Base-by-base conservation (phyloP, 1,140 invertebrate genomes). In the Protaetia brevitarsis region DNA sequence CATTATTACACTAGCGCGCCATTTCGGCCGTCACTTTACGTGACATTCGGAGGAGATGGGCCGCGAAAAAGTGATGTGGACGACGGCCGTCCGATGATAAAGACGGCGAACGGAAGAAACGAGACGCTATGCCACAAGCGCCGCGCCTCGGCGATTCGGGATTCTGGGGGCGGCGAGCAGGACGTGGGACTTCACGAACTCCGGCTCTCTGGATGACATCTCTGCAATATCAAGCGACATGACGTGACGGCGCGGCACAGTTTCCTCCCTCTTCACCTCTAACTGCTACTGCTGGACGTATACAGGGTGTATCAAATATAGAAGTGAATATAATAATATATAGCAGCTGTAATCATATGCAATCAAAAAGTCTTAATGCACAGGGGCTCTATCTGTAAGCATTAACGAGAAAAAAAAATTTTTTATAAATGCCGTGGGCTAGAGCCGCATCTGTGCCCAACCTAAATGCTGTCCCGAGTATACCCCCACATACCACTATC, bases 1-100 rank as follows among this genome's bases (percentile, higher is more conserved):
- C 70, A 71, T 73, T 73, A 73, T 73, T 73, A 73, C 71, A 68
- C 63, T 36, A 65, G 62, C 64, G n/a, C n/a, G 66, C 70, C 69
- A 68, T 71, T 64, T 71, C 68, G 56, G 11, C 58, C 68, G 71
- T 71, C 71, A 69, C 58, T 67, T 69, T 64, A 57, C 67, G 64
- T 69, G 71, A 71, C 69, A 72, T 41, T 60, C 60, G 60, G 59
- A 66, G 60, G 60, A 51, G 58, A 28, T 63, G 68, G 41, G 41
- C 41, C 41, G 23, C 56, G 28, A 65, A 67, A 69, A 69, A 69
- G 57, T 69, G 65, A 65, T 63, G 59, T 31, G 60, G 59, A 61
- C 63, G 67, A 68, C 41, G 56, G 28, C 23, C 56, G 56, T 58
- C 56, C 56, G 23, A 28, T 58, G 56, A 58, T 28, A 30, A 58